Evolutionary conservation across 2,113 vertebrate species (phyloP).

Genomic region (Ondatra zibethicus): DNA sequence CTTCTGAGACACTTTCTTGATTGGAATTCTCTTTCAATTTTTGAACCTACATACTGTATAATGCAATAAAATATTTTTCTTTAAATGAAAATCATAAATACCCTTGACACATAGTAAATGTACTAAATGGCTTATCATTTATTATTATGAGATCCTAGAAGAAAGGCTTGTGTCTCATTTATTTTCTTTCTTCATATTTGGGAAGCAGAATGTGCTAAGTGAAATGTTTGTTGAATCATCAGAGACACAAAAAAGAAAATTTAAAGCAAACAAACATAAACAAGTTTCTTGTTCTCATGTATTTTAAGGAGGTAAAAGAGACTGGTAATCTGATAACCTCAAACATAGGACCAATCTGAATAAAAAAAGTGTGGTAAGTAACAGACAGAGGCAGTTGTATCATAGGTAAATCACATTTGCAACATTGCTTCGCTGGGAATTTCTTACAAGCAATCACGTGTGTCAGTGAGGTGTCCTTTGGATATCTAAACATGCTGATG

Average conservation of each 20-base stretch:
- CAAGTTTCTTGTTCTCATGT: not conserved
- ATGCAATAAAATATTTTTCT: not conserved
- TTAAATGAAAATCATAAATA: conserved; percentile 32
- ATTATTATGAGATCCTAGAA: not conserved
- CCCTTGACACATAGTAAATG: not conserved
- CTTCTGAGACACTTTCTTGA: not conserved
- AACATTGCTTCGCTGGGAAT: not conserved
- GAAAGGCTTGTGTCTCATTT: not conserved
- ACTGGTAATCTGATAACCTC: not conserved
- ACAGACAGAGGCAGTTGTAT: not conserved
- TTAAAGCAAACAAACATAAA: not conserved
- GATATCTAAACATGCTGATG: not conserved
- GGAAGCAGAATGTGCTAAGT: not conserved
- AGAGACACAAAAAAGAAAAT: not conserved
- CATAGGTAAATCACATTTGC: not conserved
- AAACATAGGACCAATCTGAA: not conserved
- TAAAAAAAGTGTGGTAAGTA: not conserved
- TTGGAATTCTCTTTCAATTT: conserved; percentile 1
- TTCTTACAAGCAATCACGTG: not conserved
- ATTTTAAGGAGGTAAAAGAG: not conserved
- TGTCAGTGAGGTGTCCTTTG: not conserved
- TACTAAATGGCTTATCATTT: not conserved
- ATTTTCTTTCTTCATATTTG: not conserved
- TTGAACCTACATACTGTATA: conserved; percentile 5
- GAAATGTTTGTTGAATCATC: not conserved